Evolutionary conservation across 2,113 vertebrate species (phyloP).

Genomic region (Mobula hypostoma): DNA sequence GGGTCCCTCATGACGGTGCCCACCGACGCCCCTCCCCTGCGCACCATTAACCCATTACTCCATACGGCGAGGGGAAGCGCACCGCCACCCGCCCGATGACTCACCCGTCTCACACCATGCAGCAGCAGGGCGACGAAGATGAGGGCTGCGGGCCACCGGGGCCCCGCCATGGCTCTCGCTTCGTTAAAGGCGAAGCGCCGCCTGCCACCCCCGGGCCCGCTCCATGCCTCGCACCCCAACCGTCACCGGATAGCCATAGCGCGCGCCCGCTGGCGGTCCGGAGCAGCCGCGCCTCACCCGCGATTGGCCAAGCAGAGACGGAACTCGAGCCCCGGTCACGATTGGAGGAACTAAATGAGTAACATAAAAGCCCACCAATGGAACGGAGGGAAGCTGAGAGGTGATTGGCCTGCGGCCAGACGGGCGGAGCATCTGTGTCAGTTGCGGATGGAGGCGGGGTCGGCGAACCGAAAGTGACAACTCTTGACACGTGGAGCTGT

Average conservation of each 20-base stretch:
- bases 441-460: too few species aligned
- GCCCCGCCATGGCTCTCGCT: neutral
- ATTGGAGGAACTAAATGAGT: neutral
- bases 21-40: neutral
- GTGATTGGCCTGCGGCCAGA: neutral
- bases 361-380: neutral
- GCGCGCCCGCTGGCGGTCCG: neutral
- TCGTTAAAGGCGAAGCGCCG: neutral
- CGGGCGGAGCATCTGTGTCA: neutral
- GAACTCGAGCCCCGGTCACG: accelerated
- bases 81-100: neutral
- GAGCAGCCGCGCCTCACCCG: too few species aligned
- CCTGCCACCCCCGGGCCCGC: neutral
- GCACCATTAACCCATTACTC: neutral
- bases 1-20: neutral
- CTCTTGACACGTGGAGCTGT: conserved; percentile 26
- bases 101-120: neutral
- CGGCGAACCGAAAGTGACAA: neutral
- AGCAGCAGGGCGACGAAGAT: neutral
- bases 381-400: neutral
- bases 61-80: too few species aligned
- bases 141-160: neutral
- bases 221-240: neutral
- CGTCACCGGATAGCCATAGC: neutral
- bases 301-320: neutral